Percentiles rank a stretch among this genome's conserved stretches.
Evolutionary conservation across 2,888 invertebrate genomes (phyloP).

Genomic region (Netelia melanura): DNA sequence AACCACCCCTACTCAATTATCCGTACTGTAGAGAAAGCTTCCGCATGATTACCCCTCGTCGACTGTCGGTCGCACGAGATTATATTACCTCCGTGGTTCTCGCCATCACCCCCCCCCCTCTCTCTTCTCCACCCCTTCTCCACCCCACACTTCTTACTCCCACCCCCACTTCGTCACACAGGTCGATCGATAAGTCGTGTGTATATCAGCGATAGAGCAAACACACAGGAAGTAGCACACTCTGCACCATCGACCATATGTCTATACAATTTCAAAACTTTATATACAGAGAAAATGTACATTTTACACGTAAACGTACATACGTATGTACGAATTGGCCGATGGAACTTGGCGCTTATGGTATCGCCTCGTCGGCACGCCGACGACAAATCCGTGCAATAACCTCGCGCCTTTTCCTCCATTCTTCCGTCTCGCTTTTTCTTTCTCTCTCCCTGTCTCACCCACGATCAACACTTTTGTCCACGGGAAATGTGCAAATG

Average conservation of each 20-base stretch:
- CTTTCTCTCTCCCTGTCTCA: conserved; percentile 7
- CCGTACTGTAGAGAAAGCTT: conserved; percentile 60
- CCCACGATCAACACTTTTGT: conserved; percentile 21
- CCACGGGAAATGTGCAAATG: conserved; percentile 77
- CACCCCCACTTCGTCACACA: background rate
- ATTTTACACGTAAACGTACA: conserved; percentile 9
- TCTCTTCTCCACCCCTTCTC: background rate
- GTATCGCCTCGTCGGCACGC: conserved; percentile 63
- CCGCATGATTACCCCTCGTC: conserved; percentile 66
- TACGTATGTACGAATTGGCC: conserved; percentile 40
- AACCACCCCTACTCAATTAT: conserved; percentile 66
- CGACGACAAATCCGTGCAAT: conserved; percentile 78
- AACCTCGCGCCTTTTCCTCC: conserved; percentile 72
- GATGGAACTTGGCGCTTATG: conserved; percentile 39
- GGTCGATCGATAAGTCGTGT: conserved; percentile 58
- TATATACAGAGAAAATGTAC: background rate
- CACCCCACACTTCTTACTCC: background rate
- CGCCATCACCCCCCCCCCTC: background rate
- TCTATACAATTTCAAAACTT: background rate
- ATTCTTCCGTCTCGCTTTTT: conserved; percentile 21
- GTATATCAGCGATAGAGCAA: conserved; percentile 2
- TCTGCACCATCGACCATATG: background rate
- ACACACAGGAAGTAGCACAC: background rate
- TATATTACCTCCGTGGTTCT: conserved; percentile 56
- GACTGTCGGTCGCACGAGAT: conserved; percentile 65